Percentiles rank a stretch among this genome's conserved stretches.
Conservation (phyloP, 2,888 invertebrate species). For the Colletes collaris region DNA sequence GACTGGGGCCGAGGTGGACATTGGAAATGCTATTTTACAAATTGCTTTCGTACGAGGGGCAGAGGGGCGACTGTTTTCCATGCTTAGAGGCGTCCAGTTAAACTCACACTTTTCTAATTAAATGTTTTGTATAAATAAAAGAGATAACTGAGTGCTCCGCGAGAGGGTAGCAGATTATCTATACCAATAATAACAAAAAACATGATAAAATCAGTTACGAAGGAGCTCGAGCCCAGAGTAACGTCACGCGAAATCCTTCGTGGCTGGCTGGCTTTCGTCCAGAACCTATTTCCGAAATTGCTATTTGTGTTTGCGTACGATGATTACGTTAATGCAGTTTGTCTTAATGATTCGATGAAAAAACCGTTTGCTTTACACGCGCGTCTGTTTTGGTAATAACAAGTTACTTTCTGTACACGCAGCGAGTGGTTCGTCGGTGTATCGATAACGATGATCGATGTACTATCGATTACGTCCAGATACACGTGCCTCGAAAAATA, state of each 20-base stretch:
- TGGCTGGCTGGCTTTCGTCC: slow-evolving; percentile 38
- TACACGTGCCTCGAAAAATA: neutral
- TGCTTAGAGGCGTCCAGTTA: too few relatives aligned
- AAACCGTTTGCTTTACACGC: slow-evolving; percentile 16
- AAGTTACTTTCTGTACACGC: slow-evolving; percentile 12
- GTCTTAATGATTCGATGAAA: slow-evolving; percentile 52
- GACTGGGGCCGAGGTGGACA: slow-evolving; percentile 34
- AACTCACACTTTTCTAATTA: too few relatives aligned
- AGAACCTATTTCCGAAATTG: slow-evolving; percentile 53
- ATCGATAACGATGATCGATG: slow-evolving; percentile 49
- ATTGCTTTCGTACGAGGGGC: slow-evolving; percentile 34
- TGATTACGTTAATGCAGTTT: slow-evolving; percentile 58
- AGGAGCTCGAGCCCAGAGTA: slow-evolving; percentile 10
- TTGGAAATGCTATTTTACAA: slow-evolving; percentile 50
- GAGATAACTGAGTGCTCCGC: too few relatives aligned
- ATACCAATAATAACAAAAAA: slow-evolving; percentile 21
- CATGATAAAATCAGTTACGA: slow-evolving; percentile 22
- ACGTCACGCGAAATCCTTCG: slow-evolving; percentile 44
- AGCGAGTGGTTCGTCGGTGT: slow-evolving; percentile 17
- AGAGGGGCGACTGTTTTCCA: neutral
- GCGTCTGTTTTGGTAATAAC: slow-evolving; percentile 1
- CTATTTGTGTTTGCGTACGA: slow-evolving; percentile 47
- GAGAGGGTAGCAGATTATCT: neutral
- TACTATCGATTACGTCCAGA: neutral
- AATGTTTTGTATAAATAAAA: too few relatives aligned